Percentiles rank a stretch among this genome's conserved stretches.
These are phyloP conservation scores for Dromius quadrimaculatus DNA, from an alignment of 2,888 invertebrate species.

Conservation along the genomic window DNA sequence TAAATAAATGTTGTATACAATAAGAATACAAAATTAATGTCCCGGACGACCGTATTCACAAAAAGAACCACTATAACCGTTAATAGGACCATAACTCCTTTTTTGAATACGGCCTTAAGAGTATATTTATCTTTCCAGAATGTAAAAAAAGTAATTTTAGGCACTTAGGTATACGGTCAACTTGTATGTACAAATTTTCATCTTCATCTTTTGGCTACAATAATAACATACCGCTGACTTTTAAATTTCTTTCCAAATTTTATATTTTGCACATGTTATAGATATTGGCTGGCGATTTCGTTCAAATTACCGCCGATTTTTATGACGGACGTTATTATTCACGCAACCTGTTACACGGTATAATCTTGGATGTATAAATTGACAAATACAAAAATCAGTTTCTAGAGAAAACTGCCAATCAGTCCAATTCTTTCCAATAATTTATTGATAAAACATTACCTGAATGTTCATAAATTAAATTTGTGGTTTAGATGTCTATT, in stretches of 20 bases:
- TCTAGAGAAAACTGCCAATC: no score
- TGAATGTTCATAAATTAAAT: no score
- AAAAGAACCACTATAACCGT: slow-evolving; percentile 45
- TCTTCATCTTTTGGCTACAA: slow-evolving; percentile 51
- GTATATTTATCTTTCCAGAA: slow-evolving; percentile 52
- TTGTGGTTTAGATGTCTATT: no score
- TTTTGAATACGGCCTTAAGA: slow-evolving; percentile 51
- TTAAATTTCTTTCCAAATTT: slow-evolving; percentile 42
- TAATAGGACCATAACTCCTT: slow-evolving; percentile 43
- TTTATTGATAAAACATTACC: no score
- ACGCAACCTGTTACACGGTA: no score
- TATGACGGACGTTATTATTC: no score
- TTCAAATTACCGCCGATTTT: slow-evolving; percentile 37
- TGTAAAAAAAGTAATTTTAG: slow-evolving; percentile 62
- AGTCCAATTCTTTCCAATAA: no score
- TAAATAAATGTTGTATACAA: slow-evolving; percentile 56
- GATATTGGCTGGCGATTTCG: slow-evolving; percentile 41
- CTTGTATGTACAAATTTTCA: slow-evolving; percentile 63
- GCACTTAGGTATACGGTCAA: slow-evolving; percentile 66
- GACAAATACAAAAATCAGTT: no score
- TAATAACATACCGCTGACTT: slow-evolving; percentile 50
- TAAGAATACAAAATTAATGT: slow-evolving; percentile 52
- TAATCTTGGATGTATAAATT: no score
- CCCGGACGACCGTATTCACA: slow-evolving; percentile 47
- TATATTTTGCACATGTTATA: slow-evolving; percentile 52